Base-by-base conservation (phyloP, 2,113 vertebrate genomes). In the Pelvicachromis taeniatus region DNA sequence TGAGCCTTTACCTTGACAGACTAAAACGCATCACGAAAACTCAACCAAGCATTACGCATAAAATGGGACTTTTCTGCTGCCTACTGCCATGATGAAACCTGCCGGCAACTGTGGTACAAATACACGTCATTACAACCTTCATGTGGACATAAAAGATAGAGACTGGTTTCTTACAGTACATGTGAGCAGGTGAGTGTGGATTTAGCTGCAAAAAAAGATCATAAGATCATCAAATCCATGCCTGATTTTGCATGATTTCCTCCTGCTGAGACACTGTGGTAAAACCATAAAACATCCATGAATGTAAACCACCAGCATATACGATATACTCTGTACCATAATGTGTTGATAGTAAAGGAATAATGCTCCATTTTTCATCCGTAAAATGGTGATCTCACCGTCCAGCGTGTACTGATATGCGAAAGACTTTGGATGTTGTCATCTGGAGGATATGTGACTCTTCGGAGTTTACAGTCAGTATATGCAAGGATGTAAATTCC, bases 291-390 rank as follows among this genome's bases (percentile, higher is more conserved):
- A 78, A 88, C 65, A 83, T 77, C 83, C 79, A 73, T 89, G 90
- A 93, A 93, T 91, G 90, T 93, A 92, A 90, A 87, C 85, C 91
- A 92, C 88, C 92, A 94, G 92, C 92, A 91, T 88, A 85, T 53
- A 83, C 85, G 1, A 84, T 61, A 82, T 26, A 87, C 12, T 85
- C 61, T 87, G 70, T 83, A 48, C 33, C 78, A 89, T 83, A 89
- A 56, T 83, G 70, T 88, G 52, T 88, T 35, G 79, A 29, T 78
- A 61, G 52, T 85, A 61, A 89, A 85, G 8, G 58, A 85, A 33
- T 53, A 80, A 81, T 80, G 16, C 53, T 87, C n/a, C 29, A 78
- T 84, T 88, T 90, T 75, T 38, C 35, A 85, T 82, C 11, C 77
- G 61, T 91, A 85, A 86, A 92, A 77, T 5, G n/a, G 6, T 73